Percentiles rank a stretch among this genome's conserved stretches.
Conservation (phyloP, 2,113 vertebrate genomes). For the Edolisoma coerulescens region DNA sequence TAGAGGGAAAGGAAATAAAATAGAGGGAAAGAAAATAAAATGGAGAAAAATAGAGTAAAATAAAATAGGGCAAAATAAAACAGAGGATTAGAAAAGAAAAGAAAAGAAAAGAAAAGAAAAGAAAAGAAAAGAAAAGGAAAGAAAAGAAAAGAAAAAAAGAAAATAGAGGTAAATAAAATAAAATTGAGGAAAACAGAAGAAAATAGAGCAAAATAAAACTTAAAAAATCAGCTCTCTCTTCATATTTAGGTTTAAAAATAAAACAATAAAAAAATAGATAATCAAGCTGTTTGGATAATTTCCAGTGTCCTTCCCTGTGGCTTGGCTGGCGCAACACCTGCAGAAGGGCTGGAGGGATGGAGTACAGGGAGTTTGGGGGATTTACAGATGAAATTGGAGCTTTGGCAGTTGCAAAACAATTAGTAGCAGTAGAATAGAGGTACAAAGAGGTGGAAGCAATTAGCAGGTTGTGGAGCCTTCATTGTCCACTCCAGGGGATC, state of each 20-base stretch:
- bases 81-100: not conserved
- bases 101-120: not conserved
- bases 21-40: not conserved
- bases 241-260: not conserved
- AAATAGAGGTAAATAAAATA: too few species aligned
- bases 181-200: not conserved
- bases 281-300: not conserved
- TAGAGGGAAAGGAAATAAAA: not conserved
- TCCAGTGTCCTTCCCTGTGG: not conserved
- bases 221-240: not conserved
- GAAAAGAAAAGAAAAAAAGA: not conserved
- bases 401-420: not conserved
- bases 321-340: not conserved
- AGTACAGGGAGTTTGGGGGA: not conserved
- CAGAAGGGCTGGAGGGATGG: not conserved
- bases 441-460: not conserved
- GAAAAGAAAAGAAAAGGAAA: not conserved
- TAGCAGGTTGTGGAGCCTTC: not conserved
- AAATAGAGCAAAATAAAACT: not conserved
- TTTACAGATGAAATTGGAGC: not conserved
- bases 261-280: not conserved
- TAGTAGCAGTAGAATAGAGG: not conserved
- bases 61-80: not conserved
- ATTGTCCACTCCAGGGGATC: not conserved
- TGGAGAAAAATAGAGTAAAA: not conserved